phyloP scores from a whole-genome alignment of 2,113 vertebrate genomes.

The Lycaon pictus region DNA sequence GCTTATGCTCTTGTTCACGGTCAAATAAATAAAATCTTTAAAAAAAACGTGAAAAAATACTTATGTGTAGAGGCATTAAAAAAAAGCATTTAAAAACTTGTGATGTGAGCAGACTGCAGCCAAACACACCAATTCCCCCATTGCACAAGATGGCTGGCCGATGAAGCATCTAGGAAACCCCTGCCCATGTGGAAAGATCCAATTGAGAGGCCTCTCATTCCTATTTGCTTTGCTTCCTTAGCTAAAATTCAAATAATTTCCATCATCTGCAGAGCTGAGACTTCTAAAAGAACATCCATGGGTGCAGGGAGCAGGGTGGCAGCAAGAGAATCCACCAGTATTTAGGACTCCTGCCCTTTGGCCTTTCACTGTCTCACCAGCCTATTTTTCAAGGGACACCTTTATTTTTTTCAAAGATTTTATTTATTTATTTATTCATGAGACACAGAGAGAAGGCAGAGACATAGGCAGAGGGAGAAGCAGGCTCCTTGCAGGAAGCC shows the following conservation, averaged over 20 bases:
- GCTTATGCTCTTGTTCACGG: too few species aligned
- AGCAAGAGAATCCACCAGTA: neutral
- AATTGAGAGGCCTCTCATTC: neutral
- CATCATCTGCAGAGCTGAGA: neutral
- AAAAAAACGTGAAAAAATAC: neutral
- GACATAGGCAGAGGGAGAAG: too few species aligned
- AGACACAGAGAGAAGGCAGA: too few species aligned
- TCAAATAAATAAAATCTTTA: too few species aligned
- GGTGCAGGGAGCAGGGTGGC: neutral
- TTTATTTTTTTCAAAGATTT: too few species aligned
- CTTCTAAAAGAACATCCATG: neutral
- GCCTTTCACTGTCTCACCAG: neutral
- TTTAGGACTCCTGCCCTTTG: neutral
- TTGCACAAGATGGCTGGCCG: neutral
- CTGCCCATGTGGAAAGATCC: neutral
- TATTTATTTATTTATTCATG: too few species aligned
- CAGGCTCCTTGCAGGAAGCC: too few species aligned
- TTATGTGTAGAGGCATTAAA: neutral
- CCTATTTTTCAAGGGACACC: neutral
- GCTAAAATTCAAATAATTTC: neutral
- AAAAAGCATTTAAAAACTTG: neutral
- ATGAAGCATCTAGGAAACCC: neutral
- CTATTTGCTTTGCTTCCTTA: constrained; percentile 37
- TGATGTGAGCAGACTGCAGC: neutral
- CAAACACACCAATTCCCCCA: neutral